phyloP scores from a whole-genome alignment of 2,888 invertebrate genomes.

The Disparrhopalites patrizii region DNA sequence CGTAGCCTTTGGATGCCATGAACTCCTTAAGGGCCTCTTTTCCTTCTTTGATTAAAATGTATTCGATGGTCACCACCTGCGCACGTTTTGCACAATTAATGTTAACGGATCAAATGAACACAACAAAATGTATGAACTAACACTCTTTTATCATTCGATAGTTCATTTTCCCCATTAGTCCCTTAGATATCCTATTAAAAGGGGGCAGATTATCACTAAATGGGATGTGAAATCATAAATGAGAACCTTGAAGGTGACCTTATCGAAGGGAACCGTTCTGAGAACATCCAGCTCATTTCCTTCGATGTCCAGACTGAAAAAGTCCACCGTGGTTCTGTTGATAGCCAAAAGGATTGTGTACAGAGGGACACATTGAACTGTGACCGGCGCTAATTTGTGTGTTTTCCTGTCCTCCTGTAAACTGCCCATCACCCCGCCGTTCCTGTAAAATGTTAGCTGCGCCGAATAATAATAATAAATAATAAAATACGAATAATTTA shows the following conservation, averaged over 20 bases:
- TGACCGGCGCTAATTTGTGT: background rate
- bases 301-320: conserved; percentile 17
- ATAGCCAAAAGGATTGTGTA: conserved; percentile 8
- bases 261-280: conserved; percentile 13
- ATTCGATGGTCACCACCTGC: conserved; percentile 5
- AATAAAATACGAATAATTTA: background rate
- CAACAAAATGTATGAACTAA: too few relatives aligned
- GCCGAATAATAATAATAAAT: background rate
- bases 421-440: background rate
- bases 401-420: background rate
- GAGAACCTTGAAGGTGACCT: conserved; percentile 11
- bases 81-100: too few relatives aligned
- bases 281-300: conserved; percentile 12
- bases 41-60: conserved; percentile 2
- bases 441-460: background rate
- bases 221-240: background rate
- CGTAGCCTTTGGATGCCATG: background rate
- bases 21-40: conserved; percentile 1
- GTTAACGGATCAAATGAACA: too few relatives aligned
- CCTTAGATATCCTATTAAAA: background rate
- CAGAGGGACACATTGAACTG: conserved; percentile 2
- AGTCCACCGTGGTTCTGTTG: conserved; percentile 1
- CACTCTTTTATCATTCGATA: background rate
- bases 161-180: too few relatives aligned
- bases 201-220: background rate